Conservation (phyloP, 2,113 vertebrate genomes). For the Pterophyllum scalare region DNA sequence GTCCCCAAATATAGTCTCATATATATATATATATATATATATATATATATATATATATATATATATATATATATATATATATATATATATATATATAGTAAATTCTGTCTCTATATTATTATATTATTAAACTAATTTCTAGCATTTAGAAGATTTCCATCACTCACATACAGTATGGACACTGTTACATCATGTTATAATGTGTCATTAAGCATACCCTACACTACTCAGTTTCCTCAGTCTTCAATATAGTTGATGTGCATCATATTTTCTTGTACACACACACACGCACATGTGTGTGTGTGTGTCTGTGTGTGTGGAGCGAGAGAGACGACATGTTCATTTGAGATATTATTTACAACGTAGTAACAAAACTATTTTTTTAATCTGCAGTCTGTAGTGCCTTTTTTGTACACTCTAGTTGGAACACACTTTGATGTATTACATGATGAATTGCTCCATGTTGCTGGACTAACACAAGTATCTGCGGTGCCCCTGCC, state of each 20-base stretch:
- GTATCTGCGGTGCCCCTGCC: not conserved
- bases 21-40: constrained; percentile 39
- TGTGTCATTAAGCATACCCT: constrained; percentile 63
- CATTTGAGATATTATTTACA: constrained; percentile 76
- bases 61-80: constrained; percentile 28
- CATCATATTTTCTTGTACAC: constrained; percentile 69
- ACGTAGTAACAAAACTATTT: constrained; percentile 41
- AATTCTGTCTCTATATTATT: constrained; percentile 54
- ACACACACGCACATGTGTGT: not conserved
- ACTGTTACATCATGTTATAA: constrained; percentile 58
- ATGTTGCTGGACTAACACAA: not conserved
- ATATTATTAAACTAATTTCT: constrained; percentile 68
- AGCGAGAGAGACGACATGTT: constrained; percentile 50
- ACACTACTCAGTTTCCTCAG: constrained; percentile 62
- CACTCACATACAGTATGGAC: constrained; percentile 72
- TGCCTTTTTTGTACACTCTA: constrained; percentile 28
- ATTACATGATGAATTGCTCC: not conserved
- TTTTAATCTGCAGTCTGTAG: constrained; percentile 35
- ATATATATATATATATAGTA: constrained; percentile 27
- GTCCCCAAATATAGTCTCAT: constrained; percentile 64
- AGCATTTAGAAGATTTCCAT: constrained; percentile 66
- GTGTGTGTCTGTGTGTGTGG: not conserved
- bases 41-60: constrained; percentile 47
- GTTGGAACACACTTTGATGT: not conserved
- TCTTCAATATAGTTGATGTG: constrained; percentile 70